Percentiles rank a stretch among this genome's conserved stretches.
Evolutionary conservation across 2,113 vertebrate species (phyloP).

Genomic region (Datnioides undecimradiatus): DNA sequence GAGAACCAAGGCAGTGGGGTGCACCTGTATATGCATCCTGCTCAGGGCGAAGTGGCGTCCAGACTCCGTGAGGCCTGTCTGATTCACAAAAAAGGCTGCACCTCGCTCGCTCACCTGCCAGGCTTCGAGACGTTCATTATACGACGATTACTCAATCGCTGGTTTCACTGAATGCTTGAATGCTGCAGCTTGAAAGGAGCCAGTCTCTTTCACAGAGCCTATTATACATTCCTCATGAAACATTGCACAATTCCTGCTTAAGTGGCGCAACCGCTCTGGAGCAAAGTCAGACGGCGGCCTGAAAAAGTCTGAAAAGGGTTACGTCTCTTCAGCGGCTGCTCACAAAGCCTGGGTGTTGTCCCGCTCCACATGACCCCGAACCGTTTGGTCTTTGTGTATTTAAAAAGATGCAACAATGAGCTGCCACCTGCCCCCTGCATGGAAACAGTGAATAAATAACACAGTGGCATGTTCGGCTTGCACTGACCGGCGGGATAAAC

Average conservation of each 20-base stretch:
- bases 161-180: conserved; percentile 38
- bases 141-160: conserved; percentile 7
- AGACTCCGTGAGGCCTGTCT: neutral
- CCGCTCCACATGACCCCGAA: neutral
- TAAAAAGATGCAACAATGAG: conserved; percentile 11
- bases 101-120: neutral
- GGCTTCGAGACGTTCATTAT: conserved; percentile 1
- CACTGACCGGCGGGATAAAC: conserved; percentile 51
- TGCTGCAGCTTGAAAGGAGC: conserved; percentile 5
- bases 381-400: neutral
- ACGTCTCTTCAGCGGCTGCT: conserved; percentile 9
- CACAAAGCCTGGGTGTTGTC: conserved; percentile 8
- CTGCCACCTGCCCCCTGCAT: conserved; percentile 5
- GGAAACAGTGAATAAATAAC: conserved; percentile 50
- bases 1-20: neutral
- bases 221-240: conserved; percentile 55
- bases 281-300: neutral
- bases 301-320: conserved; percentile 28
- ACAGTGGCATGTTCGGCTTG: neutral
- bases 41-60: neutral
- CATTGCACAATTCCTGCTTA: conserved; percentile 35
- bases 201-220: conserved; percentile 32
- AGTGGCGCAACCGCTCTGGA: conserved; percentile 51
- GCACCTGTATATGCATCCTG: neutral
- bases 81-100: neutral